Conservation (phyloP, 2,113 vertebrate species). For the Dasyurus viverrinus region DNA sequence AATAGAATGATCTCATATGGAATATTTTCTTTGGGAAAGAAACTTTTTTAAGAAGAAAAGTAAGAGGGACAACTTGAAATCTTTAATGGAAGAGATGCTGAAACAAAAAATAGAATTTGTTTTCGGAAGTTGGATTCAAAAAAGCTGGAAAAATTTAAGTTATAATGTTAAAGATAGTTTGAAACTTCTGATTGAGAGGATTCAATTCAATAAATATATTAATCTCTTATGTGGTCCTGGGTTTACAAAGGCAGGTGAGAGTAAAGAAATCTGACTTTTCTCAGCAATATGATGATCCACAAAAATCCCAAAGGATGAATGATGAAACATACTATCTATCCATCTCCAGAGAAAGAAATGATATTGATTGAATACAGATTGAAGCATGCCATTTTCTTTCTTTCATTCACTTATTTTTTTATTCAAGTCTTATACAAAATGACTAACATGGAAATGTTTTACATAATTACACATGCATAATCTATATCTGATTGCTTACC, state of each 20-base stretch:
- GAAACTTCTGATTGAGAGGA: not conserved
- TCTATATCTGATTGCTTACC: too few relatives aligned
- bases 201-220: not conserved
- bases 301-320: too few relatives aligned
- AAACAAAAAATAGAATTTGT: not conserved
- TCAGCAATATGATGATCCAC: too few relatives aligned
- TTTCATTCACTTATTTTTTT: too few relatives aligned
- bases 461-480: too few relatives aligned
- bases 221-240: not conserved
- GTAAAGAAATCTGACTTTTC: not conserved
- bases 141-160: not conserved
- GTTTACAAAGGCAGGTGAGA: not conserved
- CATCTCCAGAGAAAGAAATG: too few relatives aligned
- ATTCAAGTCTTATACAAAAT: too few relatives aligned
- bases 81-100: not conserved
- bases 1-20: not conserved
- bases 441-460: too few relatives aligned
- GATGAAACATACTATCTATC: too few relatives aligned
- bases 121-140: not conserved
- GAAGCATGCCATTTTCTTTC: too few relatives aligned
- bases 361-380: too few relatives aligned
- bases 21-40: not conserved
- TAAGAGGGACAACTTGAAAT: not conserved
- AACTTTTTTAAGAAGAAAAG: not conserved
- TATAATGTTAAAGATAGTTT: not conserved